Evolutionary conservation across 2,113 vertebrate species (phyloP).

Genomic region (Oostethus manadensis): DNA sequence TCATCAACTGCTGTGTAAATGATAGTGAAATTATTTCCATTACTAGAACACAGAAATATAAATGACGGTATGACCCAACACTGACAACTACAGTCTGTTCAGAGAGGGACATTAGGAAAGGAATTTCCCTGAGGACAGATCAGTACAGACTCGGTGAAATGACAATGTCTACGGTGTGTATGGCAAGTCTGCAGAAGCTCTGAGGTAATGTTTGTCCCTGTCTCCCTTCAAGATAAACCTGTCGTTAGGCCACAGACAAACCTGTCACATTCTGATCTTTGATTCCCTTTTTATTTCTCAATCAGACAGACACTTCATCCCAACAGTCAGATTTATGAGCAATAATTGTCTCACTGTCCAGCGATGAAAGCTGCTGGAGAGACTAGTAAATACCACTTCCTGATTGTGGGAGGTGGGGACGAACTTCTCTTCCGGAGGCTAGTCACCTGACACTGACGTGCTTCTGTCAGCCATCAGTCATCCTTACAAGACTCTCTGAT

Average conservation of each 20-base stretch:
- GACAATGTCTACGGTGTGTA: constrained; percentile 46
- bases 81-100: constrained; percentile 62
- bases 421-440: neutral
- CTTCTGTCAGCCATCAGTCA: neutral
- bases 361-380: no score
- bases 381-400: neutral
- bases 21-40: constrained; percentile 42
- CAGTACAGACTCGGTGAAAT: constrained; percentile 51
- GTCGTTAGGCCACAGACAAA: constrained; percentile 48
- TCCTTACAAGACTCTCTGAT: no score
- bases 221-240: constrained; percentile 58
- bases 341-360: neutral
- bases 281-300: constrained; percentile 31
- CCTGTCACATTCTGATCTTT: constrained; percentile 41
- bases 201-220: constrained; percentile 67
- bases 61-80: constrained; percentile 56
- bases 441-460: neutral
- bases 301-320: constrained; percentile 1
- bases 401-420: constrained; percentile 32
- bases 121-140: constrained; percentile 66
- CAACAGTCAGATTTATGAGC: neutral
- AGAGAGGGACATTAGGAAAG: constrained; percentile 63
- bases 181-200: constrained; percentile 45
- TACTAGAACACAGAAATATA: constrained; percentile 50
- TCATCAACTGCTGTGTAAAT: neutral